Evolutionary conservation across 2,797 vertebrate genomes (phyloP), one percentile per base, ranked within the genome.

Genomic region (Parotocinclus haroldoi): DNA sequence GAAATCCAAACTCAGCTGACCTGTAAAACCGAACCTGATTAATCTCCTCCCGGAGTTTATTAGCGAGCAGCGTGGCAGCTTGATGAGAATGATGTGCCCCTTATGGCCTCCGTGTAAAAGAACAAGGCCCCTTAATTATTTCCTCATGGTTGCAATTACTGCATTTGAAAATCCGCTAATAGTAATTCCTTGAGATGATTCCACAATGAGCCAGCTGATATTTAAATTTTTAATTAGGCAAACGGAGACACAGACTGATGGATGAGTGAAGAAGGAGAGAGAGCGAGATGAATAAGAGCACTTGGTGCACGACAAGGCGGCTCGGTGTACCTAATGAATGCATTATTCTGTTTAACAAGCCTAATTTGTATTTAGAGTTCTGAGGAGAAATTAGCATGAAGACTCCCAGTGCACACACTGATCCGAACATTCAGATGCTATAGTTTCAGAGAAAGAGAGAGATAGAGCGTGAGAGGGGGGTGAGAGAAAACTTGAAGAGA

Each of bases 281-380:
- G 57, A 48, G 54, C 67, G 58, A 69, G 66, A 74, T 68, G 74
- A 76, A 76, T 62, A 76, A 71, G 58, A 67, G 64, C 58, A 76
- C 75, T 69, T 66, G 37, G 63, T 18, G 60, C 68, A 79, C 62
- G 79, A 80, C 74, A 80, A 80, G 71, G 69, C 72, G 61, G 72
- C 69, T 75, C 58, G 65, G 73, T 76, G 68, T 75, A 72, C 73
- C 73, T 82, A 80, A 81, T 81, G 77, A 82, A 81, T 76, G 78
- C 74, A 81, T 81, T 80, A 76, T 77, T 72, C 81, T 80, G 74
- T 78, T 81, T 81, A 82, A 83, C 70, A 76, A 82, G 81, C 73
- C 77, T 83, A 80, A 82, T 84, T 82, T 82, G 79, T 82, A 80
- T 82, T 82, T 84, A 78, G 79, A 81, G 71, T 82, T 80, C 77